Evolutionary conservation across 2,797 vertebrate species (phyloP).

Genomic region (Atherinosoma microstoma): DNA sequence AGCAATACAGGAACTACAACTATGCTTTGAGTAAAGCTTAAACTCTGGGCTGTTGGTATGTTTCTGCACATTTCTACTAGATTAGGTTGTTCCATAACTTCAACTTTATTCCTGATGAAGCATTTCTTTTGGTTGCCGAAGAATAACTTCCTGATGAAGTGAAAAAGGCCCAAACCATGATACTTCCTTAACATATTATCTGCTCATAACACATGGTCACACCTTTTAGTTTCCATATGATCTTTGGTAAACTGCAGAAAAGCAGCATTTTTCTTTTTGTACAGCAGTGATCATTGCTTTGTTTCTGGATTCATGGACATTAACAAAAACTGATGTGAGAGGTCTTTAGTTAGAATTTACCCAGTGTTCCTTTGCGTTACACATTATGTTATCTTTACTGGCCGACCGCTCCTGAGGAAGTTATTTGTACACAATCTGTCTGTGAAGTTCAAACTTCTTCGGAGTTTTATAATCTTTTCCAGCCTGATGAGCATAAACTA

Average conservation of each 20-base stretch:
- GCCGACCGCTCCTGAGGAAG: slow-evolving; percentile 1
- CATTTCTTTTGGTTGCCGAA: background rate
- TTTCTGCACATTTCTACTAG: background rate
- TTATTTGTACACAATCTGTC: slow-evolving; percentile 17
- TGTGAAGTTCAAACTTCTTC: slow-evolving; percentile 1
- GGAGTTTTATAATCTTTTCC: slow-evolving; percentile 2
- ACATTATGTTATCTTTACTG: background rate
- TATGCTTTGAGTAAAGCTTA: no score
- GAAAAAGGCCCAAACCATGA: background rate
- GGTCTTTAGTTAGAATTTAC: background rate
- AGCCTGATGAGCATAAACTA: slow-evolving; percentile 3
- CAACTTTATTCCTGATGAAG: background rate
- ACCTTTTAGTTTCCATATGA: background rate
- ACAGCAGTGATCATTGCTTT: background rate
- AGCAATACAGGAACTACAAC: no score
- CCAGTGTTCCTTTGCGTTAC: slow-evolving; percentile 1
- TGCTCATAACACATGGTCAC: background rate
- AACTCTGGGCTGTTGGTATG: background rate
- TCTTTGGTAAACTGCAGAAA: background rate
- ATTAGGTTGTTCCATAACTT: background rate
- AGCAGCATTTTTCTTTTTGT: background rate
- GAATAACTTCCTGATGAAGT: background rate
- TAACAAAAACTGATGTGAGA: background rate
- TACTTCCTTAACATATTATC: background rate
- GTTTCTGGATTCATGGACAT: background rate